These are phyloP conservation scores for Noctua janthina DNA, from an alignment of 2,888 invertebrate genomes.

Conservation along the genomic window DNA sequence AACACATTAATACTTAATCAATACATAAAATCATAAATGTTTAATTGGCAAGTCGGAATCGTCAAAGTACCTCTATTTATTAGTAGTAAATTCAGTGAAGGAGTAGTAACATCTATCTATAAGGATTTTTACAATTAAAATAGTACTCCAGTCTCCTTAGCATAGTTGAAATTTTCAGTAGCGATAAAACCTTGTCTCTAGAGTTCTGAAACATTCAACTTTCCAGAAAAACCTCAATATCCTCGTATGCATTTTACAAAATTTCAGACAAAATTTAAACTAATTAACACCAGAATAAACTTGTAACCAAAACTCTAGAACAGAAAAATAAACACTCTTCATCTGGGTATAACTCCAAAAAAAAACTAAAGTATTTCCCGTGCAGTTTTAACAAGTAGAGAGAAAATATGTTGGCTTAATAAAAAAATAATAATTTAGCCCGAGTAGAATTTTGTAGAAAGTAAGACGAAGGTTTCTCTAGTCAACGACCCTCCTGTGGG, in stretches of 20 bases:
- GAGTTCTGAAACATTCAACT: no score
- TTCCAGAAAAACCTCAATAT: not conserved
- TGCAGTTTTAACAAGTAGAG: constrained; percentile 34
- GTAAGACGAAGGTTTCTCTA: constrained; percentile 59
- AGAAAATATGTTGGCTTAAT: constrained; percentile 46
- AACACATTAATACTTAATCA: no score
- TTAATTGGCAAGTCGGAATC: no score
- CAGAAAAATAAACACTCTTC: not conserved
- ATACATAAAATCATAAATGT: no score
- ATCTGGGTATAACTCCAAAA: not conserved
- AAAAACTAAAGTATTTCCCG: constrained; percentile 2
- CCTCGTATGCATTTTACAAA: not conserved
- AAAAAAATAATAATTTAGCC: constrained; percentile 56
- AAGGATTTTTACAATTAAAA: not conserved
- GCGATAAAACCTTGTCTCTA: not conserved
- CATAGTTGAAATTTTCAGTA: not conserved
- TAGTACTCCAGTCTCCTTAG: not conserved
- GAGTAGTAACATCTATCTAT: no score
- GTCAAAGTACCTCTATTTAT: no score
- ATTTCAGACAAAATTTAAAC: not conserved
- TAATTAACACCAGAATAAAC: not conserved
- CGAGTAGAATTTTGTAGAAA: constrained; percentile 56
- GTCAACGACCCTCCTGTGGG: constrained; percentile 66
- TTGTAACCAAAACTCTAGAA: not conserved
- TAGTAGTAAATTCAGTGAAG: no score